Percentiles rank a stretch among this genome's conserved stretches.
These are phyloP conservation scores for Ptilonorhynchus violaceus DNA, from an alignment of 2,113 vertebrate genomes.

Conservation along the genomic window DNA sequence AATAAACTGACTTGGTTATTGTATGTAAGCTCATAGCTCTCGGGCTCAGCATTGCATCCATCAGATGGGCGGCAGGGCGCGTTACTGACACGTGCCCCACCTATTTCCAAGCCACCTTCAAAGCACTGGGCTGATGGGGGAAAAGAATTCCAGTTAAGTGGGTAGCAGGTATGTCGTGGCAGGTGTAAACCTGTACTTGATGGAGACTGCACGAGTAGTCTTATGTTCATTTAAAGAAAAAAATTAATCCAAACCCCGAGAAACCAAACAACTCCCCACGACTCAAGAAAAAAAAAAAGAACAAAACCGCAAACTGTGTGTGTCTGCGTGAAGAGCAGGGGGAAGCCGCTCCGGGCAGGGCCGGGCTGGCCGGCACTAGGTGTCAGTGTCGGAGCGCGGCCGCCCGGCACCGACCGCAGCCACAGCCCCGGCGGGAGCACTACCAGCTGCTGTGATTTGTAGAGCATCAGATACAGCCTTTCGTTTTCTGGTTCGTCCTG, in stretches of 20 bases:
- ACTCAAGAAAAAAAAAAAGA: rapidly evolving
- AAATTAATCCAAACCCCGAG: rapidly evolving
- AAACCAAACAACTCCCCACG: rapidly evolving
- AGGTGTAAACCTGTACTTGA: background rate
- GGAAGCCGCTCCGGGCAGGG: background rate
- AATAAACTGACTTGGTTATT: background rate
- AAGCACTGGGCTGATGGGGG: background rate
- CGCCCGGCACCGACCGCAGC: background rate
- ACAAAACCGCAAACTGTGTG: rapidly evolving
- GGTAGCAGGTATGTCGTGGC: rapidly evolving
- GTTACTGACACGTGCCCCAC: rapidly evolving
- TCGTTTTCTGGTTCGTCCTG: rapidly evolving
- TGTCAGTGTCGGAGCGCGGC: background rate
- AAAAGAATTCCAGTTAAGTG: background rate
- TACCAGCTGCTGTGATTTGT: rapidly evolving
- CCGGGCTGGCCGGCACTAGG: background rate
- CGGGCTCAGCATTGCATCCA: rapidly evolving
- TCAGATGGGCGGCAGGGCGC: background rate
- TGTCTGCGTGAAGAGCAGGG: background rate
- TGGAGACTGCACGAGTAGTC: background rate
- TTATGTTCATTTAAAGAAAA: background rate
- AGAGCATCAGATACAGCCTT: rapidly evolving
- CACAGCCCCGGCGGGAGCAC: background rate
- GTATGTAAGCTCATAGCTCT: background rate
- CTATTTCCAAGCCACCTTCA: background rate